Conservation (phyloP, 2,888 invertebrate species). For the Glaucopsyche alexis region DNA sequence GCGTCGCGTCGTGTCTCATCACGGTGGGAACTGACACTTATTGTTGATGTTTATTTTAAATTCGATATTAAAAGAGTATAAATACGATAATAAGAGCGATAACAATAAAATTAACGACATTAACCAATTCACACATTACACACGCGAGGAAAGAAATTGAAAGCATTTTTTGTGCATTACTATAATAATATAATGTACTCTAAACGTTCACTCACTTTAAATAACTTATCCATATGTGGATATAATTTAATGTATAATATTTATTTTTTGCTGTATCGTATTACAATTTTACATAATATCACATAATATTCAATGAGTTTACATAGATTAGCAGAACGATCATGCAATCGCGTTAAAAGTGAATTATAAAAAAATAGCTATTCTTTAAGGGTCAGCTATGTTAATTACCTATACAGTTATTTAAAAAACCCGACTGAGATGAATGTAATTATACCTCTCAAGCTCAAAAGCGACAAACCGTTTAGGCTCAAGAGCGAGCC, state of each 20-base stretch:
- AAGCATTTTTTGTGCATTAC: not conserved
- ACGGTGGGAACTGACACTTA: no score
- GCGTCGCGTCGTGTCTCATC: no score
- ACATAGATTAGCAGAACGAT: not conserved
- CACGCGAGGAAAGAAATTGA: conserved; percentile 18
- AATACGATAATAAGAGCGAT: not conserved
- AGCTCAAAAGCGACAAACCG: no score
- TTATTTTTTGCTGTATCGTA: not conserved
- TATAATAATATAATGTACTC: not conserved
- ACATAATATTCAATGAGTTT: not conserved
- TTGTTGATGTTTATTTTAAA: not conserved
- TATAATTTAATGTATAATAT: not conserved
- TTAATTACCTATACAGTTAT: no score
- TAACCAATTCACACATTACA: not conserved
- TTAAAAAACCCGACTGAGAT: no score
- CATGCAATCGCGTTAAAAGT: not conserved
- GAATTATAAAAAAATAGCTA: no score
- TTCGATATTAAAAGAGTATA: not conserved
- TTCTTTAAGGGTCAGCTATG: no score
- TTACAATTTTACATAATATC: not conserved
- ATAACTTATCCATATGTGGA: conserved; percentile 7
- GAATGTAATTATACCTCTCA: no score
- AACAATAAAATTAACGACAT: not conserved
- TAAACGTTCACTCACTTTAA: not conserved
- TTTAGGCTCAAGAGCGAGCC: no score